Evolutionary conservation across 2,797 vertebrate species (phyloP), one percentile per base, ranked within the genome.

Genomic region (Coranthus polyacanthus): DNA sequence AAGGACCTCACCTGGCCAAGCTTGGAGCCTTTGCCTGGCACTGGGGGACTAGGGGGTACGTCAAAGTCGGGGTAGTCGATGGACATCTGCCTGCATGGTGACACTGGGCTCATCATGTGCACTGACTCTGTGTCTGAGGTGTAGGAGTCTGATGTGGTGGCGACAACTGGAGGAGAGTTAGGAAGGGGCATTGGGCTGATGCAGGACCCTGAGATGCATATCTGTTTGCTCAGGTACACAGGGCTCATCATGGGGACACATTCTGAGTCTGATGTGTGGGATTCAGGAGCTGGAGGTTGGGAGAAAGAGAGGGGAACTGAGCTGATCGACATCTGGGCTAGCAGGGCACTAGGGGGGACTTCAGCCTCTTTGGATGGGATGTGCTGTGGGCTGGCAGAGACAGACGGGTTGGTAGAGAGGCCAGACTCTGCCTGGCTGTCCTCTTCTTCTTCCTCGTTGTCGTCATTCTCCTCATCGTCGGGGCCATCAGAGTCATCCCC

Each of bases 361-460:
- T 97, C 97, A 32, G 93, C 89, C 0, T 95, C 95, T 81, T 91
- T 94, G 0, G 89, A 80, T 38, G 95, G 91, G 26, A 94, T 79
- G 49, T 98, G 97, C 88, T 98, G 98, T 0, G 98, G 98, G 83
- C 97, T 98, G 75, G 97, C 96, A 0, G 96, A 94, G 51, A 98
- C 97, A 0, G 98, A 99, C 2, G 97, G 98, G 2, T 96, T 95
- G 6, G 97, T 95, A 5, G 98, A 99, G 4, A 98, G 90, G 26
- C 95, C 95, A 0, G 97, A 98, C 72, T 99, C 97, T 0, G 96
- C 95, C 89, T 98, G 97, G 86, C 97, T 98, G 85, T 99, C 98
- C 15, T 99, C 98, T 43, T 99, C 98, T 0, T 99, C 98, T 2
- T 99, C 98, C 20, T 99, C 98, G 1, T 98, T 96, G 0, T 96